Evolutionary conservation across 2,888 invertebrate genomes (phyloP).

Genomic region (Ectropis crepuscularia): DNA sequence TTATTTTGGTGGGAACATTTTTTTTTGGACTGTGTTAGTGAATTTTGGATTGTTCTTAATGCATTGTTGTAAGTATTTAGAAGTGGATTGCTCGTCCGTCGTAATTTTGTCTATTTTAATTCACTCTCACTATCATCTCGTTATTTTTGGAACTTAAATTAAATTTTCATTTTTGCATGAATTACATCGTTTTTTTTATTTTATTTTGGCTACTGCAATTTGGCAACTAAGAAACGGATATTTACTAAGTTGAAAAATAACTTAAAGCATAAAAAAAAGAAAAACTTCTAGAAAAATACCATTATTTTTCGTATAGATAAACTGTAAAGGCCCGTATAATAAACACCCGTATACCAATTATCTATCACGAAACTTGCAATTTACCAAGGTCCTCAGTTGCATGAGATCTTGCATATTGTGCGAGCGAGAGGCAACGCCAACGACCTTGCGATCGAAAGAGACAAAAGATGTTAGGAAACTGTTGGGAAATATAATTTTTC

Average conservation of each 20-base stretch:
- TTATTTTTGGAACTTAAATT: constrained; percentile 30
- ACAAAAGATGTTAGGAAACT: constrained; percentile 77
- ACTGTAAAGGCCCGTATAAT: constrained; percentile 68
- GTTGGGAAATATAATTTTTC: constrained; percentile 82
- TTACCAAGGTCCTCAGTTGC: constrained; percentile 82
- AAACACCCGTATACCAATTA: constrained; percentile 80
- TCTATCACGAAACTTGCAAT: constrained; percentile 84
- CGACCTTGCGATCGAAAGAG: constrained; percentile 76
- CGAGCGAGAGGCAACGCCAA: constrained; percentile 65
- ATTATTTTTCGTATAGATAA: constrained; percentile 43
- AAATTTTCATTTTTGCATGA: constrained; percentile 9
- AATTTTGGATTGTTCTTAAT: constrained; percentile 75
- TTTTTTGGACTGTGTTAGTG: constrained; percentile 59
- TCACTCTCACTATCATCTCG: constrained; percentile 26
- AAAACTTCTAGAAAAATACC: background rate
- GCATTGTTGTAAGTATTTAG: constrained; percentile 77
- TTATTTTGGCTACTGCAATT: constrained; percentile 8
- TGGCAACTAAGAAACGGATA: background rate
- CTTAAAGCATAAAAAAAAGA: background rate
- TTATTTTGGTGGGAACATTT: constrained; percentile 51
- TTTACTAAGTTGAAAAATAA: no score
- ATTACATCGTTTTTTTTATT: constrained; percentile 9
- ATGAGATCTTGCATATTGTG: constrained; percentile 82
- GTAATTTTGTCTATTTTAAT: constrained; percentile 50
- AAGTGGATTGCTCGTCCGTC: constrained; percentile 75